Evolutionary conservation across 35 echinoderm and acorn worm species (phyloP).

Genomic region (Strongylocentrotus purpuratus): DNA sequence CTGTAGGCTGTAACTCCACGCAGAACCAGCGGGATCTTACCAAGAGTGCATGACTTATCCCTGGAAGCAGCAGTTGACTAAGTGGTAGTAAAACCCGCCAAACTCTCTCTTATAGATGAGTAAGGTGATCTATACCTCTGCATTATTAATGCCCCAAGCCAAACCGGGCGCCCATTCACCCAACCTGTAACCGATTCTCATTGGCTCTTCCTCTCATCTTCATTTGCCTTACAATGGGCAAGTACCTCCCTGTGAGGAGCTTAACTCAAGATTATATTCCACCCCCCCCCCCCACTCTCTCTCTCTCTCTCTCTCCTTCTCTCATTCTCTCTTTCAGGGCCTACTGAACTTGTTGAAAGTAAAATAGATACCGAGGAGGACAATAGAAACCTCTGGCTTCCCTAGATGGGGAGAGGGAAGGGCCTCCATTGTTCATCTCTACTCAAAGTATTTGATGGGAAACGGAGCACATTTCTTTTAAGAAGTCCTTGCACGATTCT

Average conservation of each 20-base stretch:
- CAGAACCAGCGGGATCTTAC: background rate
- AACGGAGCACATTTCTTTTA: background rate
- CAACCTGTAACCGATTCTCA: background rate
- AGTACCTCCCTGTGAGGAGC: background rate
- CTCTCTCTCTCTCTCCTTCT: background rate
- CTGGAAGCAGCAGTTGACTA: background rate
- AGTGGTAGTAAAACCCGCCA: constrained; percentile 38
- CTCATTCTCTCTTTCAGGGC: background rate
- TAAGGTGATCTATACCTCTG: constrained; percentile 11
- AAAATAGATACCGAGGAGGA: constrained; percentile 29
- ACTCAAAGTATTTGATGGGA: constrained; percentile 6
- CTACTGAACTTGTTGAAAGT: constrained; percentile 41
- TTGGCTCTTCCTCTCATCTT: background rate
- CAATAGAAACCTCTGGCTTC: constrained; percentile 23
- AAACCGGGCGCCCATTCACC: background rate
- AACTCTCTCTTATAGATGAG: constrained; percentile 34
- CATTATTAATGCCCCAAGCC: constrained; percentile 36
- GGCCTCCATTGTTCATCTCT: background rate
- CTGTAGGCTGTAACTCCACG: background rate
- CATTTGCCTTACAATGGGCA: constrained; percentile 22
- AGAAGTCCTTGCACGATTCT: background rate
- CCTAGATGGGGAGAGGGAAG: constrained; percentile 15
- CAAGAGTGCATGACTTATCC: background rate
- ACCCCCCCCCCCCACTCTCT: background rate
- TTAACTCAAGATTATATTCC: constrained; percentile 1